Conservation (phyloP, 2,888 invertebrate species). For the Prosapia bicincta region DNA sequence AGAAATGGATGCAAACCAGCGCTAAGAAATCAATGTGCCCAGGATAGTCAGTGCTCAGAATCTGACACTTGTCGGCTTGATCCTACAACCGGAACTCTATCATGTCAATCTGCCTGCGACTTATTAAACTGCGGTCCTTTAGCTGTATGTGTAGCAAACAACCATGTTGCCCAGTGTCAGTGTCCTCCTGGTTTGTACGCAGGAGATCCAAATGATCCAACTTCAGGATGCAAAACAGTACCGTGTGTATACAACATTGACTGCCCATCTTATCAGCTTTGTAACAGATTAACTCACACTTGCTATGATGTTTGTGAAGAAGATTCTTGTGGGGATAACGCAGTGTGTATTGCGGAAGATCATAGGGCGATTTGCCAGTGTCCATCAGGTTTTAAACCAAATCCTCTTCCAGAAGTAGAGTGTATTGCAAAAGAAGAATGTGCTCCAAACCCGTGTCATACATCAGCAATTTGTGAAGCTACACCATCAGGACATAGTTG, state of each 20-base stretch:
- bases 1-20: conserved; percentile 77
- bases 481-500: conserved; percentile 67
- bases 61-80: conserved; percentile 70
- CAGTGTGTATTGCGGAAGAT: conserved; percentile 83
- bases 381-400: conserved; percentile 75
- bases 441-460: conserved; percentile 72
- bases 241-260: conserved; percentile 85
- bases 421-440: conserved; percentile 71
- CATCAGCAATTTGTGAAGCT: conserved; percentile 72
- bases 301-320: conserved; percentile 79
- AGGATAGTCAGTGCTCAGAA: conserved; percentile 79
- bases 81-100: conserved; percentile 53
- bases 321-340: conserved; percentile 80
- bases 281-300: conserved; percentile 76
- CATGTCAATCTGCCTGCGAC: conserved; percentile 77
- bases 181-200: conserved; percentile 85
- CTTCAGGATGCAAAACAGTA: conserved; percentile 71
- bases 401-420: conserved; percentile 80
- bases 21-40: conserved; percentile 69
- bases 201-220: conserved; percentile 77
- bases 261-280: conserved; percentile 73
- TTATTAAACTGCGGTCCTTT: conserved; percentile 76
- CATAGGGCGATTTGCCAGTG: conserved; percentile 82
- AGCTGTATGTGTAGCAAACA: conserved; percentile 84
- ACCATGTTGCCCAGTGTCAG: conserved; percentile 85